Conservation (phyloP, 2,113 vertebrate species). For the Rhegmatorhina hoffmannsi region DNA sequence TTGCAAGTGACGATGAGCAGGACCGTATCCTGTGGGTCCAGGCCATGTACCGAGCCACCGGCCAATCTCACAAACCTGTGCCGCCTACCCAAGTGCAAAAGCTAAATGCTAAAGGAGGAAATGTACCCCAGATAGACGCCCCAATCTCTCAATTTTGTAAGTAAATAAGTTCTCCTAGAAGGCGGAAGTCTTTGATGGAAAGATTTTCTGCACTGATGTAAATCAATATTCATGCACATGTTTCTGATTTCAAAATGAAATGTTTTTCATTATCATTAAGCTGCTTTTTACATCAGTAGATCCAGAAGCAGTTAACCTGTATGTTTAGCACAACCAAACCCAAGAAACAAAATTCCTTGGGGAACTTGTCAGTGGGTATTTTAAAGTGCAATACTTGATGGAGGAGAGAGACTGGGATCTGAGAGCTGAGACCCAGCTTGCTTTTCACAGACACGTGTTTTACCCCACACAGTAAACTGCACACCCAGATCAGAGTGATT, state of each 20-base stretch:
- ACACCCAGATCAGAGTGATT: conserved; percentile 41
- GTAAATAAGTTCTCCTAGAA: conserved; percentile 76
- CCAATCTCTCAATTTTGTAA: conserved; percentile 99
- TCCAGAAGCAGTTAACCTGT: conserved; percentile 34
- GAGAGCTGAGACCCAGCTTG: conserved; percentile 3
- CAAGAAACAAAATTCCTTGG: conserved; percentile 30
- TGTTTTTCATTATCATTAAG: conserved; percentile 14
- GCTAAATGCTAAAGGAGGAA: conserved; percentile 93
- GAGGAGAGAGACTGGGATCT: conserved; percentile 31
- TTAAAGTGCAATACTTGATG: conserved; percentile 86
- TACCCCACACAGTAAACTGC: conserved; percentile 9
- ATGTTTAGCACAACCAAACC: conserved; percentile 31
- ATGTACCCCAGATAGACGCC: conserved; percentile 92
- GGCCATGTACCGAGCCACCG: conserved; percentile 98
- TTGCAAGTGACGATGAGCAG: conserved; percentile 97
- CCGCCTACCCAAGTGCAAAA: conserved; percentile 99
- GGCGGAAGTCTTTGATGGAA: conserved; percentile 22
- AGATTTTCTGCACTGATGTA: conserved; percentile 46
- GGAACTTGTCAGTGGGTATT: conserved; percentile 44
- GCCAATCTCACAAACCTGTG: conserved; percentile 97
- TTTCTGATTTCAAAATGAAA: conserved; percentile 22
- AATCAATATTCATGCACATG: not conserved
- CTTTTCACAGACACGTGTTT: not conserved
- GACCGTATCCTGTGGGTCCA: conserved; percentile 99
- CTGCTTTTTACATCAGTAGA: conserved; percentile 47